A percentile compares a stretch with the other conserved stretches of the same genome.
Conservation (phyloP, 2,113 vertebrate genomes). For the Uria lomvia region DNA sequence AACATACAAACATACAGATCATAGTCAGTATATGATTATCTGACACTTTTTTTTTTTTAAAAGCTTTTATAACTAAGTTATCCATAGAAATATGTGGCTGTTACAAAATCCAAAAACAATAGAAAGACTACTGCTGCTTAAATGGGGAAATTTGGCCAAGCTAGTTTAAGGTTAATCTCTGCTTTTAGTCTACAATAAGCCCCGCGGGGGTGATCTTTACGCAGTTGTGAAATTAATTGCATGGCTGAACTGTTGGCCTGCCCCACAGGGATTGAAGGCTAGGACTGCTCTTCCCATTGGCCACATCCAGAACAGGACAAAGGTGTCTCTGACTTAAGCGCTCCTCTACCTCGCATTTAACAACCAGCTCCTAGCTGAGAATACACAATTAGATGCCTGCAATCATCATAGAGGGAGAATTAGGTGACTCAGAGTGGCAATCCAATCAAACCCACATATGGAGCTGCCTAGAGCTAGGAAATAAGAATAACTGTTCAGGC, state of each 20-base stretch:
- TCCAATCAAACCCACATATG: not conserved
- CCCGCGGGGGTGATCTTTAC: not conserved
- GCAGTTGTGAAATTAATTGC: not conserved
- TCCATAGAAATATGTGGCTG: not conserved
- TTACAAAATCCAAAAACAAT: not conserved
- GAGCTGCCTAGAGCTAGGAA: not conserved
- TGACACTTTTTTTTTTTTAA: not conserved
- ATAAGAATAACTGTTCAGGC: not conserved
- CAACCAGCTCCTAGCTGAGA: not conserved
- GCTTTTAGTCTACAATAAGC: not conserved
- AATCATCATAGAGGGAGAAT: not conserved
- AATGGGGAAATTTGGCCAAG: not conserved
- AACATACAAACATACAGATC: not conserved
- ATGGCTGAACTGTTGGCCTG: not conserved
- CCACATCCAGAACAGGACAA: fast-evolving
- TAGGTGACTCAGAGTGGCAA: not conserved
- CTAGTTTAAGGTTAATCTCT: not conserved
- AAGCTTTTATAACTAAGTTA: not conserved
- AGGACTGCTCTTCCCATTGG: not conserved
- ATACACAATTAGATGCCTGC: not conserved
- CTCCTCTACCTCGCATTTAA: not conserved
- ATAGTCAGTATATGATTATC: not conserved
- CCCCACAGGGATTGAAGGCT: not conserved
- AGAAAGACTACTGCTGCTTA: not conserved
- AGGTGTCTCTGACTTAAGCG: not conserved